Evolutionary conservation across 2,797 vertebrate species (phyloP).

Genomic region (Bryconaethiops microstoma): DNA sequence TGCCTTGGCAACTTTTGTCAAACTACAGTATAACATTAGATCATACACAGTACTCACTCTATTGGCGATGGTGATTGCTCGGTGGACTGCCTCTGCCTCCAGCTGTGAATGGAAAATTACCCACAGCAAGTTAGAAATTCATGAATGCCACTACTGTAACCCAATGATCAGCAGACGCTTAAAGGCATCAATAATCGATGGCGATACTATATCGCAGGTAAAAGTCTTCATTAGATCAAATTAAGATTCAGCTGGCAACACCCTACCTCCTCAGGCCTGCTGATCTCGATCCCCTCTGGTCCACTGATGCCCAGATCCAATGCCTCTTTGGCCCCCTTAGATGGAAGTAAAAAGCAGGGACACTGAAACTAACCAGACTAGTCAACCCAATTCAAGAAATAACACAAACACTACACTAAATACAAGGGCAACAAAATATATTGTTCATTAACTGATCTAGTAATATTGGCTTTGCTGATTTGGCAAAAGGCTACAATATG

Average conservation of each 20-base stretch:
- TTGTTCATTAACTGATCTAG: no score
- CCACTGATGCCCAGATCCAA: constrained; percentile 94
- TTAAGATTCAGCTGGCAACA: neutral
- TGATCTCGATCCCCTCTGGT: constrained; percentile 96
- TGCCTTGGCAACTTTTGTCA: neutral
- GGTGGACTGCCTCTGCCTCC: constrained; percentile 93
- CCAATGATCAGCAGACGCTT: constrained; percentile 33
- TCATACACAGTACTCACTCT: constrained; percentile 79
- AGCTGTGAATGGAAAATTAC: constrained; percentile 74
- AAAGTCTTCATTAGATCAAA: constrained; percentile 27
- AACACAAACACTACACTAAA: no score
- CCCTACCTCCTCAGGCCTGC: constrained; percentile 92
- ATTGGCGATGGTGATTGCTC: constrained; percentile 93
- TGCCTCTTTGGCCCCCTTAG: constrained; percentile 88
- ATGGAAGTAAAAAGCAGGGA: neutral
- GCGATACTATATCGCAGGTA: constrained; percentile 29
- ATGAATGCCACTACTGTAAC: constrained; percentile 34
- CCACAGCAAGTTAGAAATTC: constrained; percentile 33
- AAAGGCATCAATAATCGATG: constrained; percentile 45
- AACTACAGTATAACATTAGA: neutral
- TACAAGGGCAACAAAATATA: no score
- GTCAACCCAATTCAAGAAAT: no score
- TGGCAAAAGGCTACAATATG: neutral
- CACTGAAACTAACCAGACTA: no score
- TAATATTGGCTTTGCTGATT: no score